Evolutionary conservation across 1,140 invertebrate genomes (phyloP), one percentile per base, ranked within the genome.

Genomic region (Hypsibius dujardini): DNA sequence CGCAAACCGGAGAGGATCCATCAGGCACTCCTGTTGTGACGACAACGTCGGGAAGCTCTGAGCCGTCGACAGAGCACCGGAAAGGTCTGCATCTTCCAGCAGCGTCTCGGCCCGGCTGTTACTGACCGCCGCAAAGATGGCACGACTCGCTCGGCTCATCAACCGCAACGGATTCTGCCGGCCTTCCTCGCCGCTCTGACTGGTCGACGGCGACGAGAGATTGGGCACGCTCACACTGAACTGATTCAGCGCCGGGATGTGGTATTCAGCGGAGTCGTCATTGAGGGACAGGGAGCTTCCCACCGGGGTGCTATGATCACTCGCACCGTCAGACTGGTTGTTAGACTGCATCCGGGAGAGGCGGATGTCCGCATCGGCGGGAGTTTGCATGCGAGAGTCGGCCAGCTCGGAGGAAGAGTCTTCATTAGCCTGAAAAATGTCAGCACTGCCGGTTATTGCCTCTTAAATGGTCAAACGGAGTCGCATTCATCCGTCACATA

Each of bases 21-120:
- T 7, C 45, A 45, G 42, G 42, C 12, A 3, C 3, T 67, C 62
- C 62, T 67, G 28, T 28, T 28, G 62, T 12, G 12, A 42, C 3
- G 62, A 15, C 42, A 67, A 45, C 62, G 62, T 67, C 7, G 62
- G 62, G 42, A 67, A 67, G 62, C 62, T 67, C 42, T 67, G 62
- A 15, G 62, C 62, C 7, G 12, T 42, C 12, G 62, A 12, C 12
- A 67, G 42, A 12, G 62, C 3, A 42, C 62, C 42, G n/a, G 50
- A 56, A n/a, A 7, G 7, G 7, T 56, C 50, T n/a, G 50, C 7
- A 12, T 56, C 50, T 56, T 56, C 50, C n/a, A n/a, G 50, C 7
- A 56, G 7, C 50, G n/a, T 56, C 28, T 28, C 28, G 28, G 28
- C 28, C 0, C 28, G 28, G 28, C 28, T 28, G 28, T 28, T 28